Percentiles rank a stretch among this genome's conserved stretches.
Conservation (phyloP, 2,797 vertebrate genomes). For the Cryptoprocta ferox region DNA sequence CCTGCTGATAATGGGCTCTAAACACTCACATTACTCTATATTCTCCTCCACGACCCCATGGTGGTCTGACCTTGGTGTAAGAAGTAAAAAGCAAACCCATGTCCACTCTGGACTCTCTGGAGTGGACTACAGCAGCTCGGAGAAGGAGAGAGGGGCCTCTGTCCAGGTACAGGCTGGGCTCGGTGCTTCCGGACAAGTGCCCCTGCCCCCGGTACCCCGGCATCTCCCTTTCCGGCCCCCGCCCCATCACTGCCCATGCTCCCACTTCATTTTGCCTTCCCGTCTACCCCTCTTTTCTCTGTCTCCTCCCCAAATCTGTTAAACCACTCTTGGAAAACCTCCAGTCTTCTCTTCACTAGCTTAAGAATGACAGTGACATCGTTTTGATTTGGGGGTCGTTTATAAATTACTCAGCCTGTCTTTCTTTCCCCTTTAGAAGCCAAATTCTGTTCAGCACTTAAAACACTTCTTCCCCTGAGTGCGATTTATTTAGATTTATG, state of each 20-base stretch:
- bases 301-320: not conserved
- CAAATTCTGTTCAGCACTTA: not conserved
- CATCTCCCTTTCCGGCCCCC: not conserved
- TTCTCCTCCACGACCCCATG: not conserved
- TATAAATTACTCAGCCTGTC: slow-evolving; percentile 10
- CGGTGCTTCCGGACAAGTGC: not conserved
- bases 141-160: rapidly evolving
- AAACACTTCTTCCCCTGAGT: not conserved
- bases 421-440: slow-evolving; percentile 19
- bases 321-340: not conserved
- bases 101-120: not conserved
- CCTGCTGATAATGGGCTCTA: not conserved
- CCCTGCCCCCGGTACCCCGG: not conserved
- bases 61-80: not conserved
- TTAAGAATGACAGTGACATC: not conserved
- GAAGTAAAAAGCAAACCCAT: not conserved
- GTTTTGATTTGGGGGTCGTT: not conserved
- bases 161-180: not conserved
- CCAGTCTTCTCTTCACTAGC: not conserved
- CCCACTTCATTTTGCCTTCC: not conserved
- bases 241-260: not conserved
- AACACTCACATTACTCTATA: no score
- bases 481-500: not conserved
- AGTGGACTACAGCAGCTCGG: not conserved
- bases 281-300: not conserved